Evolutionary conservation across 2,888 invertebrate species (phyloP).

Genomic region (Morpho helenor): DNA sequence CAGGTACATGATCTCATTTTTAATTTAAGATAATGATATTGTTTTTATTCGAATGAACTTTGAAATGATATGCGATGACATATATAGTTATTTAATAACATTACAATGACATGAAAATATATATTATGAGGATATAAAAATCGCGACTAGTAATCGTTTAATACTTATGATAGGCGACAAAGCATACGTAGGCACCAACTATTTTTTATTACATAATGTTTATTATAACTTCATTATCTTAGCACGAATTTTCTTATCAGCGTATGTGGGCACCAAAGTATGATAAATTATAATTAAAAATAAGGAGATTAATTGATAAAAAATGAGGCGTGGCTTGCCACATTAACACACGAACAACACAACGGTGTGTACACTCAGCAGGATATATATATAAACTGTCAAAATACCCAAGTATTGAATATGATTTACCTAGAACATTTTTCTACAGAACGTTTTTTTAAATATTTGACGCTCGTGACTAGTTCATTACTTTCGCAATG

Average conservation of each 20-base stretch:
- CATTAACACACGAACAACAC: conserved; percentile 1
- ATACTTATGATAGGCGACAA: conserved; percentile 32
- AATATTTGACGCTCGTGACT: no score
- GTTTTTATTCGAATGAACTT: conserved; percentile 10
- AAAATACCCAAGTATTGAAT: background rate
- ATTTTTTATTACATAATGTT: conserved; percentile 13
- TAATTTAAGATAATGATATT: background rate
- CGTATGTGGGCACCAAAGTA: conserved; percentile 13
- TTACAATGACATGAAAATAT: conserved; percentile 20
- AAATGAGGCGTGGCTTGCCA: conserved; percentile 1
- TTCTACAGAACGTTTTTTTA: background rate
- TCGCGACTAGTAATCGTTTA: conserved; percentile 34
- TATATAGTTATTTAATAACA: conserved; percentile 23
- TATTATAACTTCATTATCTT: background rate
- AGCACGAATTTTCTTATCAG: conserved; percentile 5
- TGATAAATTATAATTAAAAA: conserved; percentile 5
- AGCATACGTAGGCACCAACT: conserved; percentile 31
- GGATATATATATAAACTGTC: background rate
- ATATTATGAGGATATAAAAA: conserved; percentile 24
- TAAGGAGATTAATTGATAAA: conserved; percentile 4
- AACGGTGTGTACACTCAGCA: conserved; percentile 1
- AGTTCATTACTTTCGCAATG: no score
- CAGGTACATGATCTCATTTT: conserved; percentile 32
- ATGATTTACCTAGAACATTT: background rate
- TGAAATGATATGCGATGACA: conserved; percentile 34